Percentiles rank a stretch among this genome's conserved stretches.
Conservation (phyloP, 92 coral and sea anemone species). For the Porites cylindrica region DNA sequence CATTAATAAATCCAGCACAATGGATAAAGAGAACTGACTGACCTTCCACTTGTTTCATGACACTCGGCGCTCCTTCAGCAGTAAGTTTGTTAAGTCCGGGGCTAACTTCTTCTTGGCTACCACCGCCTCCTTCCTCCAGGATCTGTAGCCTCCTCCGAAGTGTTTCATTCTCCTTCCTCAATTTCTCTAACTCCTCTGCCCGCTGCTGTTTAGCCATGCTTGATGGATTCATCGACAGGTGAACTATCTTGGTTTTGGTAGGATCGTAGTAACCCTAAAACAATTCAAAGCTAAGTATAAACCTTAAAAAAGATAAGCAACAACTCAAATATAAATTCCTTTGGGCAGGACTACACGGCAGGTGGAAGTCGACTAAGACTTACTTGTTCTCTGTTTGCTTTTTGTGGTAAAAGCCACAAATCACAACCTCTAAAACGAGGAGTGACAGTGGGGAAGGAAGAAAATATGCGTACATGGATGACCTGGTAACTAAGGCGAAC, state of each 20-base stretch:
- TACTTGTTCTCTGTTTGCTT: no score
- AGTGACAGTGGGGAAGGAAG: no score
- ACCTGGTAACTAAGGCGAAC: no score
- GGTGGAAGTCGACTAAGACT: background rate
- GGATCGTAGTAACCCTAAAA: slow-evolving; percentile 96
- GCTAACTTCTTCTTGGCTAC: slow-evolving; percentile 36
- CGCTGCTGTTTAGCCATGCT: slow-evolving; percentile 79
- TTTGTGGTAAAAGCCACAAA: no score
- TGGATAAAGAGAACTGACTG: background rate
- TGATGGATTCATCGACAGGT: slow-evolving; percentile 92
- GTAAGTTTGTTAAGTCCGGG: slow-evolving; percentile 45
- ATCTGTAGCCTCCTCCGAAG: slow-evolving; percentile 70
- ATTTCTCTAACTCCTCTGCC: slow-evolving; percentile 81
- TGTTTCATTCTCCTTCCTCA: slow-evolving; percentile 83
- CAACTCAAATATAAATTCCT: background rate
- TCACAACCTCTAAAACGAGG: no score
- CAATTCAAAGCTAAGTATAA: background rate
- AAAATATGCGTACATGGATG: no score
- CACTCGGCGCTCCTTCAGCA: slow-evolving; percentile 76
- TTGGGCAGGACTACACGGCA: background rate
- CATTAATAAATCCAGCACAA: no score
- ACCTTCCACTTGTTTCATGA: slow-evolving; percentile 92
- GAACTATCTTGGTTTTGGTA: slow-evolving; percentile 90
- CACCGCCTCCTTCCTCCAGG: slow-evolving; percentile 76
- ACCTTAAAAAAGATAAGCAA: background rate